Base-by-base conservation (phyloP, 2,113 vertebrate genomes). In the Synchiropus splendidus region DNA sequence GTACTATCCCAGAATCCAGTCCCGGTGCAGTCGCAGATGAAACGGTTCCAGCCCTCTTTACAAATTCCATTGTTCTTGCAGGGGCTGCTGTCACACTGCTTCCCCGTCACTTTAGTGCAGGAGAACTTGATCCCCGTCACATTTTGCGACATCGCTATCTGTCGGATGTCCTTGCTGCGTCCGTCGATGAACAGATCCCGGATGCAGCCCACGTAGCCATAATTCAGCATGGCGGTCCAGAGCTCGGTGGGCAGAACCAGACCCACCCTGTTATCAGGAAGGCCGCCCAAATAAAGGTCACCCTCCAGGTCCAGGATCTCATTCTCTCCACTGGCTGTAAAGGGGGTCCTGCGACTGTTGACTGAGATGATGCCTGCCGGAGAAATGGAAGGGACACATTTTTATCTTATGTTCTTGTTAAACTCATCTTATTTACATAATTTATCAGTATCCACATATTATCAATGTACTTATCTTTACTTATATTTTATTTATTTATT, bases 151-250 rank as follows among this genome's bases (percentile, higher is more conserved):
- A 93, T 89, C 0, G 91, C 91, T 42, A 98, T 86, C 74, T 91
- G 91, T 4, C 92, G 85, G 51, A 98, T 96, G 78, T 98, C 93
- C 70, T 97, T 98, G 85, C 93, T 96, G 9, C 92, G 85, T 0
- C 94, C 94, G 0, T 98, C 92, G 0, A 98, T 97, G 81, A 98
- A 98, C 66, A 98, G 66, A 63, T 98, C 94, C 2, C 94, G 84
- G 58, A 98, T 87, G 48, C 94, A 97, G 67, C 94, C 94, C 0
- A 98, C 94, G 0, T 97, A 98, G 67, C 94, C 94, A 0, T 97
- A 98, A 85, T 97, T 97, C 31, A 98, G 85, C 92, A 98, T 94
- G 1, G 93, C 94, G 0, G 94, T 97, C 94, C 94, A 98, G 40
- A 98, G 90, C 67, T 97, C 94, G 0, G 94, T 98, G 63, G 94